These are phyloP conservation scores for Hyles lineata DNA, from an alignment of 2,888 invertebrate genomes.

Conservation along the genomic window DNA sequence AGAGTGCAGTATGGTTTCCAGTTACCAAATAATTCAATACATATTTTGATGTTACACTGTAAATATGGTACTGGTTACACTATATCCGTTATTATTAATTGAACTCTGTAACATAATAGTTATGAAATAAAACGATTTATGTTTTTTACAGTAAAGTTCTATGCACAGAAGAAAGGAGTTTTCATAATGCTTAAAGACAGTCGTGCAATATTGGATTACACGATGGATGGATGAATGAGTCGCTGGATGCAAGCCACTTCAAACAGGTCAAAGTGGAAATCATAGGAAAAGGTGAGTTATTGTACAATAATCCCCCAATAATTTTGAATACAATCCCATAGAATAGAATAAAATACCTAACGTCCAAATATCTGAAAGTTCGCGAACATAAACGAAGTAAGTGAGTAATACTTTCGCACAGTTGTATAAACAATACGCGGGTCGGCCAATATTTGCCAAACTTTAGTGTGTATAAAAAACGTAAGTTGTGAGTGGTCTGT, in stretches of 20 bases:
- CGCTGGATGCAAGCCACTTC: too few relatives aligned
- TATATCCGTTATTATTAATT: background rate
- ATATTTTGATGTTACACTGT: background rate
- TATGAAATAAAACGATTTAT: too few relatives aligned
- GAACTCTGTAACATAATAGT: background rate
- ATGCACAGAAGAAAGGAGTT: too few relatives aligned
- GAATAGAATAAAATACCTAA: background rate
- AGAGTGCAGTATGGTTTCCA: background rate
- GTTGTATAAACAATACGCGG: constrained; percentile 1
- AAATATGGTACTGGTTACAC: background rate
- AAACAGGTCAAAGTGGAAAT: too few relatives aligned
- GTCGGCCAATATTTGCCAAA: constrained; percentile 18
- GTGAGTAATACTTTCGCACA: constrained; percentile 12
- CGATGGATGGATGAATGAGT: too few relatives aligned
- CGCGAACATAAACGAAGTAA: background rate
- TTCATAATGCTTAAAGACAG: too few relatives aligned
- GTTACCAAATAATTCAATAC: background rate
- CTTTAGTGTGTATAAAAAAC: constrained; percentile 31
- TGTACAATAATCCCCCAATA: too few relatives aligned
- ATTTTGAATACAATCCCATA: too few relatives aligned
- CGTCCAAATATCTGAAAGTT: background rate
- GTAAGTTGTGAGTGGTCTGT: constrained; percentile 51
- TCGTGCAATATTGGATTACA: too few relatives aligned
- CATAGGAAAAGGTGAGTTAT: too few relatives aligned
- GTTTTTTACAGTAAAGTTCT: too few relatives aligned